phyloP scores from a whole-genome alignment of 2,113 vertebrate species.

The Cyphomyrus plagiostoma region DNA sequence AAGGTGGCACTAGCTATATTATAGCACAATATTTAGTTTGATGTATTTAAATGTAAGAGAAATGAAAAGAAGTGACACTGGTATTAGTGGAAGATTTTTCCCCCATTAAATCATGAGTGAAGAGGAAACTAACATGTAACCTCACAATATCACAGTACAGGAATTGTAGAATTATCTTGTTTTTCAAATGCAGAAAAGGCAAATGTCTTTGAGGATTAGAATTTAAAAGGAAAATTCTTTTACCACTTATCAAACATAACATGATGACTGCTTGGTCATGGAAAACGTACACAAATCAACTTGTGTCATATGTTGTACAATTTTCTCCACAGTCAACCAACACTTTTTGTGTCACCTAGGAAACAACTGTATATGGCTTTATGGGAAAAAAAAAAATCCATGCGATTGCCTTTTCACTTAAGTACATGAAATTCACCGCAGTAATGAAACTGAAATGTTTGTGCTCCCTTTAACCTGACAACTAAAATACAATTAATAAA shows the following conservation, averaged over 20 bases:
- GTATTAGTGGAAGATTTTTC: background rate
- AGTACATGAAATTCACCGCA: background rate
- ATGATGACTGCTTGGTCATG: background rate
- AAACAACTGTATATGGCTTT: background rate
- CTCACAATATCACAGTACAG: background rate
- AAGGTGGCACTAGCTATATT: background rate
- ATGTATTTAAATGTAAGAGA: background rate
- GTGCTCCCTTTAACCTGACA: background rate
- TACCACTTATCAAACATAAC: too few relatives aligned
- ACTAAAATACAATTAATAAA: background rate
- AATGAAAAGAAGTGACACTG: background rate
- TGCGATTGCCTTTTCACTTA: background rate
- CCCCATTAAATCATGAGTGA: background rate
- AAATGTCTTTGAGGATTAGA: background rate
- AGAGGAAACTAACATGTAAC: background rate
- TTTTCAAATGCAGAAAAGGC: background rate
- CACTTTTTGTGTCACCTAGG: background rate
- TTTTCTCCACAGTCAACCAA: background rate
- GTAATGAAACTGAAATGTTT: background rate
- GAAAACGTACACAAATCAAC: background rate
- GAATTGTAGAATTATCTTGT: background rate
- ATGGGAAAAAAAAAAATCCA: background rate
- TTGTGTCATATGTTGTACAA: background rate
- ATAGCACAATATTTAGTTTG: background rate
- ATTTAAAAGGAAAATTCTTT: background rate